Evolutionary conservation across 2,113 vertebrate species (phyloP).

Genomic region (Calyptommatus sinebrachiatus): DNA sequence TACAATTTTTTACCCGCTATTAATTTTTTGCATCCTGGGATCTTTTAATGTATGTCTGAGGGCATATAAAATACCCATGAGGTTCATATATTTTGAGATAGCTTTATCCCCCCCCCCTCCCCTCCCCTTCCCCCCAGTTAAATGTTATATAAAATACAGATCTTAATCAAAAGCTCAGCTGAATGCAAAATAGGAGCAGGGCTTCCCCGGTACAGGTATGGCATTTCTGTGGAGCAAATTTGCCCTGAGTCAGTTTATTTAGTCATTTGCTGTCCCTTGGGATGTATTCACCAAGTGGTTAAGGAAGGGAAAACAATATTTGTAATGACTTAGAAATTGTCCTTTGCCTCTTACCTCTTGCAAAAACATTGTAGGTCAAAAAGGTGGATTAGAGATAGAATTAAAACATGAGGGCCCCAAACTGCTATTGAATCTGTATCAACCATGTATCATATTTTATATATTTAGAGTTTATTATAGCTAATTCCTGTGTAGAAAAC

Average conservation of each 20-base stretch:
- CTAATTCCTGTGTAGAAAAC: background rate
- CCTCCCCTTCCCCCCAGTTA: background rate
- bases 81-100: background rate
- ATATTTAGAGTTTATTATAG: no score
- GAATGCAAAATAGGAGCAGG: background rate
- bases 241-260: background rate
- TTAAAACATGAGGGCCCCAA: no score
- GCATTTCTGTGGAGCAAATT: background rate
- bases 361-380: no score
- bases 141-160: background rate
- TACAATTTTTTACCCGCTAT: background rate
- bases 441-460: background rate
- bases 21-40: constrained; percentile 1
- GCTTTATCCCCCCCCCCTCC: background rate
- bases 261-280: background rate
- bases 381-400: no score
- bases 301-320: no score
- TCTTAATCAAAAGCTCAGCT: background rate
- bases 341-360: no score
- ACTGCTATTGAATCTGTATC: no score
- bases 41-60: background rate
- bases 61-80: constrained; percentile 1
- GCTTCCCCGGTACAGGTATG: constrained; percentile 15
- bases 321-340: no score
- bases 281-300: no score